Conservation (phyloP, 2,113 vertebrate genomes). For the Petroica traversi region DNA sequence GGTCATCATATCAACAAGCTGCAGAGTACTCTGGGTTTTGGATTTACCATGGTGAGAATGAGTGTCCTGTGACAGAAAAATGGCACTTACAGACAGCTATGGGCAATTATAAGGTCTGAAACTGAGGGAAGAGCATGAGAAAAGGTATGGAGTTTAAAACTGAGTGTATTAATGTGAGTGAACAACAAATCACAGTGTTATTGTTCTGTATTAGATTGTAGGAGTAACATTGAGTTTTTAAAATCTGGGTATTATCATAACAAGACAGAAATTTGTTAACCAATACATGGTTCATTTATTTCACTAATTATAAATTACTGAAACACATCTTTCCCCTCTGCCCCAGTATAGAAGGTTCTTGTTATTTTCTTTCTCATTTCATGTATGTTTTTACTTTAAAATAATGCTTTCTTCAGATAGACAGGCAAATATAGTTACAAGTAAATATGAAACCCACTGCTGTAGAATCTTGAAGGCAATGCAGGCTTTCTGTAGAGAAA, state of each 20-base stretch:
- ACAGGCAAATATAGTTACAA: neutral
- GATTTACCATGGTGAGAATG: neutral
- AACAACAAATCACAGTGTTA: neutral
- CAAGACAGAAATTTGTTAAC: neutral
- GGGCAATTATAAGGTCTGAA: neutral
- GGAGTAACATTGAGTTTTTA: neutral
- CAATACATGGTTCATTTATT: neutral
- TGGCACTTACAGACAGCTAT: neutral
- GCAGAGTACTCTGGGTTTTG: neutral
- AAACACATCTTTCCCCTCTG: neutral
- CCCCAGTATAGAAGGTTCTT: neutral
- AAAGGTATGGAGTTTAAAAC: neutral
- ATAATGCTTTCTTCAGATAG: neutral
- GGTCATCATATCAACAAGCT: neutral
- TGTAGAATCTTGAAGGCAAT: neutral
- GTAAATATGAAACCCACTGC: neutral
- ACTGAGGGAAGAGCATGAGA: neutral
- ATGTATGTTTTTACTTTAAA: neutral
- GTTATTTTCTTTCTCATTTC: neutral
- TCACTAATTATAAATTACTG: neutral
- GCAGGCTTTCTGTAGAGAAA: neutral
- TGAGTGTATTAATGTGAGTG: neutral
- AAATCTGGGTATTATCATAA: neutral
- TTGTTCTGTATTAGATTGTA: neutral
- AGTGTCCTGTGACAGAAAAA: neutral